Percentiles rank a stretch among this genome's conserved stretches.
These are phyloP conservation scores for Perccottus glenii DNA, from an alignment of 2,113 vertebrate species.

Conservation along the genomic window DNA sequence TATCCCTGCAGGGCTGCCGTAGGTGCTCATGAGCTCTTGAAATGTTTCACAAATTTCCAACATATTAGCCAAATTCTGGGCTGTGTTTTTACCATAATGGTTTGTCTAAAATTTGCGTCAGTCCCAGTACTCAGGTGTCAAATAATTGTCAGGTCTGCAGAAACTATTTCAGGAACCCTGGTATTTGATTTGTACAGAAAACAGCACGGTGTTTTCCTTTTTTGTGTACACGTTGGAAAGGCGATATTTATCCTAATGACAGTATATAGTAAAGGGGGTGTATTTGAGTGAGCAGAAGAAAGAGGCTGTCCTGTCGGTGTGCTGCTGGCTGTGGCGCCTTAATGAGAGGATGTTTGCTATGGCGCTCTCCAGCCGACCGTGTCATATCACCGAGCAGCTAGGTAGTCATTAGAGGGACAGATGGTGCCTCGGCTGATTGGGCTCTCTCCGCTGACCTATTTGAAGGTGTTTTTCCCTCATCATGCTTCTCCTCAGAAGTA, in stretches of 20 bases:
- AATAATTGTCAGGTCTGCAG: too few species aligned
- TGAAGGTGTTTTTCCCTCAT: slow-evolving; percentile 64
- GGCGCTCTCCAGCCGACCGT: slow-evolving; percentile 57
- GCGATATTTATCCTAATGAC: slow-evolving; percentile 2
- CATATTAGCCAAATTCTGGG: too few species aligned
- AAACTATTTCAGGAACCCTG: too few species aligned
- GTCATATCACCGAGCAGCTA: slow-evolving; percentile 62
- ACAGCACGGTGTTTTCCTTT: slow-evolving; percentile 6
- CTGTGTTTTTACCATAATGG: too few species aligned
- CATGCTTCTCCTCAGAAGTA: slow-evolving; percentile 34
- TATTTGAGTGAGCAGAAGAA: slow-evolving; percentile 20
- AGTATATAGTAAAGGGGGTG: not conserved
- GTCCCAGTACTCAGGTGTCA: too few species aligned
- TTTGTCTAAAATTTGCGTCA: too few species aligned
- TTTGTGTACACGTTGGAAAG: not conserved
- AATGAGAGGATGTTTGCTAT: slow-evolving; percentile 55
- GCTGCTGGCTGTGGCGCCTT: slow-evolving; percentile 19
- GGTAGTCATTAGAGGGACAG: slow-evolving; percentile 78
- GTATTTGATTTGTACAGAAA: not conserved
- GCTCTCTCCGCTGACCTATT: slow-evolving; percentile 61
- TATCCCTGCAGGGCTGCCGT: too few species aligned
- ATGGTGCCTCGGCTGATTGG: slow-evolving; percentile 71
- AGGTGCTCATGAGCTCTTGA: too few species aligned
- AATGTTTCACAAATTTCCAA: too few species aligned
- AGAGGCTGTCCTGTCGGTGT: slow-evolving; percentile 21